Base-by-base conservation (phyloP, 2,888 invertebrate species). In the Patella caerulea region DNA sequence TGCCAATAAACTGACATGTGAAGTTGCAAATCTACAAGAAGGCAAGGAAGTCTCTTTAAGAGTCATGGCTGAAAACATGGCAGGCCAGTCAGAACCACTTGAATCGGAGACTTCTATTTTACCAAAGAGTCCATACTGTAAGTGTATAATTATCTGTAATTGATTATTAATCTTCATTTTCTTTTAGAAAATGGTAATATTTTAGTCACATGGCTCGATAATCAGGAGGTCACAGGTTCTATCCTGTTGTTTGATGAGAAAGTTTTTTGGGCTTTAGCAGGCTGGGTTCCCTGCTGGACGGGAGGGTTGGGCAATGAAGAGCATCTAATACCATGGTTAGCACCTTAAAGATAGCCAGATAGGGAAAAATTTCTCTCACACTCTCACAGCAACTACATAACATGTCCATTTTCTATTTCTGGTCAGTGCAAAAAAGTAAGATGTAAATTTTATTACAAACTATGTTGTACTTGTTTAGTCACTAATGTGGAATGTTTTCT, bases 21-120 rank as follows among this genome's bases (percentile, higher is more conserved):
- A 85, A 19, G 79, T 90, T 4, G 78, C 81, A 1, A 94, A 95
- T 89, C 93, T 97, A 78, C 94, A 94, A 85, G 95, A 95, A 90
- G 95, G 96, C 88, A 93, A 94, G 69, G 95, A 96, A 87, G 97
- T 97, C 90, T 94, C 95, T 93, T 96, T 97, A 93, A 94, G 97
- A 82, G 94, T 98, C 52, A 94, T 95, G 88, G 97, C 97, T 0
- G 95, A 95, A 84, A 98, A 98, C 92, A 95, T 96, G 17, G 94
- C 96, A 75, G 97, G 97, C 5, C 93, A 93, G 75, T 96, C 97
- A 55, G 96, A 96, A 85, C 95, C 96, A 73, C 82, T 88, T 52
- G 87, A 88, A 59, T 81, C 85, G 15, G 86, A 86, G 4, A 82
- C 82, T 12, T 80, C 85, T 34, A 80, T 90, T 77, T 84, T 82